phyloP scores from a whole-genome alignment of 2,113 vertebrate genomes.

The Hypocryptadius cinnamomeus region DNA sequence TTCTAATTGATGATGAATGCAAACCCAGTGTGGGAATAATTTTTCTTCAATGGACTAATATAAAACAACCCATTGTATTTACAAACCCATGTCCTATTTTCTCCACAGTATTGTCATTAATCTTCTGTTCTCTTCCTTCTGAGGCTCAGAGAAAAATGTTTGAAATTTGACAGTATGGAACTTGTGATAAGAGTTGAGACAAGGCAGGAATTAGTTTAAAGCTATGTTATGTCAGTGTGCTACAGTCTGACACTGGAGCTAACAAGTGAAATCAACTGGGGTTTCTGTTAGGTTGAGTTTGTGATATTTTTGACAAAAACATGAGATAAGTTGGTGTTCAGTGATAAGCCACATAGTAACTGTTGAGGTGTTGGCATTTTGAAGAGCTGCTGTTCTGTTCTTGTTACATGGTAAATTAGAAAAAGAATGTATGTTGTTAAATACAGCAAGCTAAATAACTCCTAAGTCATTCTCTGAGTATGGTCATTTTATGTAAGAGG shows the following conservation, averaged over 20 bases:
- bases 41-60: slow-evolving; percentile 34
- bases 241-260: neutral
- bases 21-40: slow-evolving; percentile 14
- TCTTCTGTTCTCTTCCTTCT: neutral
- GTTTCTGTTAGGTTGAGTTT: neutral
- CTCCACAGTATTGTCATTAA: neutral
- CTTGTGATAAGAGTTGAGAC: neutral
- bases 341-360: neutral
- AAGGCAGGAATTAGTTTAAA: neutral
- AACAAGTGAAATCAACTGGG: neutral
- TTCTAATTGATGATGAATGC: slow-evolving; percentile 49
- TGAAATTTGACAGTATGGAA: neutral
- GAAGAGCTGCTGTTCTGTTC: neutral
- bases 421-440: neutral
- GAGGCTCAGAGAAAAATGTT: neutral
- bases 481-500: neutral
- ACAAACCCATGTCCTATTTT: slow-evolving; percentile 21
- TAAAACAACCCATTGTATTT: slow-evolving; percentile 23
- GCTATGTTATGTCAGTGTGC: neutral
- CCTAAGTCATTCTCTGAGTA: neutral
- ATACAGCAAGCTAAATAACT: neutral
- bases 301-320: neutral
- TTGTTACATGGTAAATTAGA: neutral
- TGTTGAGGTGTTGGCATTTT: neutral
- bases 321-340: neutral